Percentiles rank a stretch among this genome's conserved stretches.
phyloP scores from a whole-genome alignment of 2,888 invertebrate species.

The Lathronympha strigana region DNA sequence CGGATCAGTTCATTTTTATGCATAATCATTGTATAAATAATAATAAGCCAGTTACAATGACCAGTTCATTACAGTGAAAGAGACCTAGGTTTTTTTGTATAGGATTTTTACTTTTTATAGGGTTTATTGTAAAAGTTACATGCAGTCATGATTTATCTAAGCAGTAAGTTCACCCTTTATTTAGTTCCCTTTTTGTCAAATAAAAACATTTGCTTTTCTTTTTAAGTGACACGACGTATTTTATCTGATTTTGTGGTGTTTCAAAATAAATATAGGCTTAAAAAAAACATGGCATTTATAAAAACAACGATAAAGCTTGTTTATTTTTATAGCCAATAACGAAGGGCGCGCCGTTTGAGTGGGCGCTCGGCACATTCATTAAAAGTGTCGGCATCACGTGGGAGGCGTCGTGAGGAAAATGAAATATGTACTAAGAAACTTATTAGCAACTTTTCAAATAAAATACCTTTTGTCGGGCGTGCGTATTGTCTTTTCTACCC shows the following conservation, averaged over 20 bases:
- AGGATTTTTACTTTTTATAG: too few species aligned
- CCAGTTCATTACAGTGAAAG: too few species aligned
- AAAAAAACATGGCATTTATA: background rate
- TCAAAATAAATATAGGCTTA: background rate
- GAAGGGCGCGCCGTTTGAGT: slow-evolving; percentile 4
- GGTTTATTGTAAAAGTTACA: too few species aligned
- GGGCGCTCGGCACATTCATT: slow-evolving; percentile 17
- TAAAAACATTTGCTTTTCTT: background rate
- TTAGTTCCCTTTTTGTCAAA: background rate
- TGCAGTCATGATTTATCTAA: too few species aligned
- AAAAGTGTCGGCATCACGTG: slow-evolving; percentile 8
- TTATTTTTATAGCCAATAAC: slow-evolving; percentile 12
- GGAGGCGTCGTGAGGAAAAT: slow-evolving; percentile 5
- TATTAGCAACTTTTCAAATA: slow-evolving; percentile 4
- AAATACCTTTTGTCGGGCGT: background rate
- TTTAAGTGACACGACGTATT: background rate
- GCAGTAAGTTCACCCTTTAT: too few species aligned
- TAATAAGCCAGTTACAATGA: too few species aligned
- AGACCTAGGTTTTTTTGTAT: too few species aligned
- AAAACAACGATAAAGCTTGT: background rate
- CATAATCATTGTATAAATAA: too few species aligned
- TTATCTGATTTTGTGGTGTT: background rate
- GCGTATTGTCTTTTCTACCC: background rate
- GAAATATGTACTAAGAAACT: slow-evolving; percentile 5
- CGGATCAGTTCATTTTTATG: too few species aligned